These are phyloP conservation scores for Sesia apiformis DNA, from an alignment of 2,888 invertebrate genomes.

Conservation along the genomic window DNA sequence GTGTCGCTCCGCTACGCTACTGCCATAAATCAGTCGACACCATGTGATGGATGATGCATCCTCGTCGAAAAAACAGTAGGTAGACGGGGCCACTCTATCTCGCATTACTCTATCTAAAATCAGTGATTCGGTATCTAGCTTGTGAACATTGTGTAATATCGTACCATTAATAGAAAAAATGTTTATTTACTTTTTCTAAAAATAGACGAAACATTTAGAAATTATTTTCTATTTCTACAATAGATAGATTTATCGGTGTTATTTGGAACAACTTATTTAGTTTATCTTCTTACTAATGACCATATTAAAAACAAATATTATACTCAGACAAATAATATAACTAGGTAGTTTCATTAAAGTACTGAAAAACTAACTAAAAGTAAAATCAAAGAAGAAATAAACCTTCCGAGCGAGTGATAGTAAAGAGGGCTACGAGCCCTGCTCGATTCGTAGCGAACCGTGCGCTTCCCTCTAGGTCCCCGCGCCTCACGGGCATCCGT, in stretches of 20 bases:
- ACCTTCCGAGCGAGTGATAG: constrained; percentile 40
- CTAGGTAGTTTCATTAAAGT: not conserved
- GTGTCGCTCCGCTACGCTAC: constrained; percentile 48
- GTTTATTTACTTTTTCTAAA: constrained; percentile 10
- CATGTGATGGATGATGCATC: constrained; percentile 56
- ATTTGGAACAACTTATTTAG: too few relatives aligned
- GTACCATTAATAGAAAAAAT: too few relatives aligned
- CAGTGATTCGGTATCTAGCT: not conserved
- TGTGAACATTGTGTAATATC: not conserved
- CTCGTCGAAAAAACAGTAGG: constrained; percentile 36
- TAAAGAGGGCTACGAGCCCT: constrained; percentile 38
- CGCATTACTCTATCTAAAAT: constrained; percentile 14
- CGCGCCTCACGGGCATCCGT: constrained; percentile 47
- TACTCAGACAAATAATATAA: not conserved
- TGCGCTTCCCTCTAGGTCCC: constrained; percentile 21
- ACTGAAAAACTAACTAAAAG: not conserved
- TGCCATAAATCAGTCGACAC: constrained; percentile 66
- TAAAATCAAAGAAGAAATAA: constrained; percentile 34
- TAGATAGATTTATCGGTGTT: too few relatives aligned
- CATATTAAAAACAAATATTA: too few relatives aligned
- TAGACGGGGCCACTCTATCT: constrained; percentile 17
- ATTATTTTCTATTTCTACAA: too few relatives aligned
- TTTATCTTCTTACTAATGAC: too few relatives aligned
- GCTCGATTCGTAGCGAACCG: constrained; percentile 19
- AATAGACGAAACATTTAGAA: too few relatives aligned